Percentiles rank a stretch among this genome's conserved stretches.
Conservation (phyloP, 1,140 invertebrate genomes). For the Drosophila kurseongensis region DNA sequence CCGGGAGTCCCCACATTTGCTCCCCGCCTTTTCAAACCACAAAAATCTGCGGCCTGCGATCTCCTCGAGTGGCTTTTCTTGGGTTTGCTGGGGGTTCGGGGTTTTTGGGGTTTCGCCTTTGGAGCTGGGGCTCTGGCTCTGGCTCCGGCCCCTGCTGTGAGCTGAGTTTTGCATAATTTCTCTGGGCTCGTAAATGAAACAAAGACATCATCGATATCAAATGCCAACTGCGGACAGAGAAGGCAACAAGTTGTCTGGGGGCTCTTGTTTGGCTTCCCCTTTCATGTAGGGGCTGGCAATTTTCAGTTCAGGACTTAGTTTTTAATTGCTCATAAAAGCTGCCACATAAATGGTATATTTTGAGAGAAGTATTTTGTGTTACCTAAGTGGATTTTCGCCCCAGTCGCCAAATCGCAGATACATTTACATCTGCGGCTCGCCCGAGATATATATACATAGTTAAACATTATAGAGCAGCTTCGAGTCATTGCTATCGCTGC, state of each 20-base stretch:
- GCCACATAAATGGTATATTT: constrained; percentile 21
- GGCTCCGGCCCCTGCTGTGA: constrained; percentile 44
- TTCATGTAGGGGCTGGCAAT: constrained; percentile 8
- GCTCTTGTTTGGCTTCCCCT: constrained; percentile 63
- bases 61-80: constrained; percentile 33
- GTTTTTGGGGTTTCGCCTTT: constrained; percentile 1
- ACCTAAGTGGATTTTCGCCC: constrained; percentile 16
- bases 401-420: constrained; percentile 16
- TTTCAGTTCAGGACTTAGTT: constrained; percentile 20
- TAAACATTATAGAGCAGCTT: constrained; percentile 23
- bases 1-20: constrained; percentile 8
- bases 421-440: background rate
- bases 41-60: constrained; percentile 49
- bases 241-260: constrained; percentile 43
- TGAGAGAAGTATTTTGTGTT: constrained; percentile 10
- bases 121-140: constrained; percentile 15
- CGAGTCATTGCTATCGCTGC: constrained; percentile 27
- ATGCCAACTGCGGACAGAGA: constrained; percentile 52
- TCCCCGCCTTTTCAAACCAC: constrained; percentile 36
- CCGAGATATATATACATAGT: background rate
- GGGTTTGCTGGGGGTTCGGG: constrained; percentile 11
- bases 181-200: constrained; percentile 67
- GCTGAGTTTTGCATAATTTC: constrained; percentile 54
- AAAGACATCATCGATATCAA: constrained; percentile 81
- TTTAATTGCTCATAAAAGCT: constrained; percentile 44